phyloP scores from a whole-genome alignment of 2,888 invertebrate genomes.

The Hoplodrina ambigua region DNA sequence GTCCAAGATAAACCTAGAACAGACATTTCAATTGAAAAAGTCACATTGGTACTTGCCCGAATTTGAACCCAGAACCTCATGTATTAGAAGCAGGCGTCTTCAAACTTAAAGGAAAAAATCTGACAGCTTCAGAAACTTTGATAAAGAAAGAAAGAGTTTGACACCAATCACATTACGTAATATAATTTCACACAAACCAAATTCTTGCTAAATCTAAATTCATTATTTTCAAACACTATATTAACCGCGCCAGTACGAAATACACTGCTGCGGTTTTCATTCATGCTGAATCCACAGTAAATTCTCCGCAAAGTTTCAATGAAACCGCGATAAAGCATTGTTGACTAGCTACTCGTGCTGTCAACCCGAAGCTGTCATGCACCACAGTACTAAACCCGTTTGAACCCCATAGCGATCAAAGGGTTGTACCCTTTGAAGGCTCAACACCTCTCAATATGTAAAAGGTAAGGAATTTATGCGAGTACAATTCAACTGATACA shows the following conservation, averaged over 20 bases:
- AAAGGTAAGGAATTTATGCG: not conserved
- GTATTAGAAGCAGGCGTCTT: no score
- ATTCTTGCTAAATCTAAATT: conserved; percentile 29
- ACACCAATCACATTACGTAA: conserved; percentile 2
- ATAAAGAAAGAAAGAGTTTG: no score
- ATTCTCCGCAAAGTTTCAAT: conserved; percentile 29
- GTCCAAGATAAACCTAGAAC: no score
- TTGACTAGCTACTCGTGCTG: conserved; percentile 41
- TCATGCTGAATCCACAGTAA: conserved; percentile 22
- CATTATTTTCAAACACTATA: conserved; percentile 13
- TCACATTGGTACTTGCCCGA: no score
- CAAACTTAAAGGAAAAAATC: not conserved
- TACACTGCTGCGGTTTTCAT: conserved; percentile 47
- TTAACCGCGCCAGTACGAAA: conserved; percentile 10
- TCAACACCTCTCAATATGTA: not conserved
- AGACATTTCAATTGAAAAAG: no score
- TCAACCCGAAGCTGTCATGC: conserved; percentile 23
- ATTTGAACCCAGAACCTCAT: no score
- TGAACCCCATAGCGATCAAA: conserved; percentile 31
- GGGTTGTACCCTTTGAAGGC: conserved; percentile 4
- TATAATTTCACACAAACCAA: conserved; percentile 8
- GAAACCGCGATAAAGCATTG: conserved; percentile 38
- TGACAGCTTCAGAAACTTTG: not conserved
- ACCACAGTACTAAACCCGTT: conserved; percentile 32
- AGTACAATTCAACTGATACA: conserved; percentile 7